Base-by-base conservation (phyloP, 2,888 invertebrate species). In the Mesorhabditis spiculigera region DNA sequence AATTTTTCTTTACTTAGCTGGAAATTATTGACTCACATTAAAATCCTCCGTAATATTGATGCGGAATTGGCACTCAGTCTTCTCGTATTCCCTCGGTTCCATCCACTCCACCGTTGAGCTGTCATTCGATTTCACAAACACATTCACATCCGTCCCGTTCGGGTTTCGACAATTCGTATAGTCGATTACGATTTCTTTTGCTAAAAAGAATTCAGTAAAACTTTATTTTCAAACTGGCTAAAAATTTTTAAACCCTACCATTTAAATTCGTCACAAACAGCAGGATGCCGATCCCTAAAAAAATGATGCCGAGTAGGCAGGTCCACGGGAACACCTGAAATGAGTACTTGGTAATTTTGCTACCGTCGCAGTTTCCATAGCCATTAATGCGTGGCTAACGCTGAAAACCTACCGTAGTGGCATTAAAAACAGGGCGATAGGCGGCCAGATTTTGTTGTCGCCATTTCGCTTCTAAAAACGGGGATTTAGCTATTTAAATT, bases 391-490 rank as follows among this genome's bases (percentile, higher is more conserved):
- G 6, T 50, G 50, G 13, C 6, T 10, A 10, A 10, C 50, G 6
- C 50, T 50, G 8, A 50, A 13, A 77, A 63, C 77, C 68, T 2
- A 75, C 80, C 6, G 74, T 71, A 43, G 70, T 67, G 4, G 77
- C 68, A 16, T 71, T 78, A 58, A 77, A 72, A 42, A 75, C 71
- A 0, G 80, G 78, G 10, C 82, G 79, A 50, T 74, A 71, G 0
- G 80, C 73, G 0, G 73, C 68, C 5, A 80, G 75, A 5, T 70
- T 71, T 66, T 82, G 82, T 65, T 82, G 82, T 43, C 76, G 73
- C 78, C 79, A 82, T 10, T 74, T 68, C 3, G 74, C 66, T 58
- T 77, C 78, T 77, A 63, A 50, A 50, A 28, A 28, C 28, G 28
- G 28, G 3, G 28, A 28, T 28, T 28, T 28, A 28, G 28, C 28